Base-by-base conservation (phyloP, 37 sponge, comb jelly and placozoan genomes). In the Beroe forskalii region DNA sequence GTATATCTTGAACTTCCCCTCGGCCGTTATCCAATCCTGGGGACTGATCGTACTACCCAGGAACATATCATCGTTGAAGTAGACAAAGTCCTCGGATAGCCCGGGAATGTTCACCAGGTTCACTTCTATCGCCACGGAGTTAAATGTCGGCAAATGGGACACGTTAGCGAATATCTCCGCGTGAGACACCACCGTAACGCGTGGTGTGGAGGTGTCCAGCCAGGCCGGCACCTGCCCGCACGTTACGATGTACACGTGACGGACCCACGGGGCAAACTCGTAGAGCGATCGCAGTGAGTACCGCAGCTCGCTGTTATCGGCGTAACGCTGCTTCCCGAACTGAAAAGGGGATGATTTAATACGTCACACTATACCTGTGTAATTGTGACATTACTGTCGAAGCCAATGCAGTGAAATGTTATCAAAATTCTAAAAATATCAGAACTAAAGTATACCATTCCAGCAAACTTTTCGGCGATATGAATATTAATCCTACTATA, bases 21-120 rank as follows among this genome's bases (percentile, higher is more conserved):
- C 55, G 12, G 6, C 55, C 12, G 55, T 48, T 6, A 48, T 48
- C 55, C 55, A 97, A 67, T 97, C 98, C n/a, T 97, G 94, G 27
- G 98, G 98, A 92, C 93, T 94, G 37, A 97, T 94, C 0, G 92
- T 67, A 35, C 89, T 42, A 33, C 98, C 98, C 14, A 97, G 92
- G 91, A 97, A 91, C 25, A 97, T 96, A 89, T 97, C 98, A 94
- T 97, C 98, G 55, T 97, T 97, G 91, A 97, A 92, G 63, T 97
- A 97, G 40, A 97, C 67, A 89, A 97, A 95, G 41, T 89, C 39
- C 72, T 91, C 89, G 44, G 95, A 93, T 0, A 97, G 93, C 17
- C 98, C 98, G 0, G 93, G 94, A 38, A 97, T 97, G 35, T 92
- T 91, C 41, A 94, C 95, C 22, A 97, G 43, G 42, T 97, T 95